Percentiles rank a stretch among this genome's conserved stretches.
phyloP scores from a whole-genome alignment of 1,140 invertebrate species.

The Choristoneura fumiferana region DNA sequence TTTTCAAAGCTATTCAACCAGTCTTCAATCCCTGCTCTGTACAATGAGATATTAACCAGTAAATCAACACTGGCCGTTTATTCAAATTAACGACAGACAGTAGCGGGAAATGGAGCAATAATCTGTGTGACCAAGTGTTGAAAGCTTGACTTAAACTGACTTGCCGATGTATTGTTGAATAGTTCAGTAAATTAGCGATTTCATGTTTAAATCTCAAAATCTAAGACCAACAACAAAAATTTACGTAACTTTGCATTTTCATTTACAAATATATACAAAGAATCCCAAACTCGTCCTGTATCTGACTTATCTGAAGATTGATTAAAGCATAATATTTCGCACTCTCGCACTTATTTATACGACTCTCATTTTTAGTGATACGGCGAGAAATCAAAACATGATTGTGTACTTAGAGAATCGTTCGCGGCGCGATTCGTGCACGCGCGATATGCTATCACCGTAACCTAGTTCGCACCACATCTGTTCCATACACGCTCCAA shows the following conservation, averaged over 20 bases:
- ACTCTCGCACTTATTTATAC: background rate
- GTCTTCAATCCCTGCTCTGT: conserved; percentile 18
- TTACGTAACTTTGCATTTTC: no score
- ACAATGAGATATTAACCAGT: conserved; percentile 32
- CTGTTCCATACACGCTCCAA: conserved; percentile 32
- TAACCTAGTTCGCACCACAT: conserved; percentile 69
- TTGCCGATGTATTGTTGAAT: background rate
- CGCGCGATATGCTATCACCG: conserved; percentile 53
- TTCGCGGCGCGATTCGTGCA: conserved; percentile 18
- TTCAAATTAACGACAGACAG: conserved; percentile 40
- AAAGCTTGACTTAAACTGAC: conserved; percentile 11
- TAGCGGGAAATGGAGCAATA: conserved; percentile 22
- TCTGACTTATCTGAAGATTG: no score
- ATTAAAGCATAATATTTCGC: no score
- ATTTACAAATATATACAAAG: no score
- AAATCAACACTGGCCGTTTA: conserved; percentile 37
- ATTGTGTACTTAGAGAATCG: conserved; percentile 1
- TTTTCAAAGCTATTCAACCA: conserved; percentile 24
- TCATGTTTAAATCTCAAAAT: no score
- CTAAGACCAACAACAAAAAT: no score
- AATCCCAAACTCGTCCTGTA: no score
- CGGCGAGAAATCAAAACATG: background rate
- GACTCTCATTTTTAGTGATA: conserved; percentile 1
- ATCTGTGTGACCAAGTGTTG: background rate
- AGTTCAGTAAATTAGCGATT: no score